phyloP scores from a whole-genome alignment of 1,140 invertebrate species.

The Marisa cornuarietis region DNA sequence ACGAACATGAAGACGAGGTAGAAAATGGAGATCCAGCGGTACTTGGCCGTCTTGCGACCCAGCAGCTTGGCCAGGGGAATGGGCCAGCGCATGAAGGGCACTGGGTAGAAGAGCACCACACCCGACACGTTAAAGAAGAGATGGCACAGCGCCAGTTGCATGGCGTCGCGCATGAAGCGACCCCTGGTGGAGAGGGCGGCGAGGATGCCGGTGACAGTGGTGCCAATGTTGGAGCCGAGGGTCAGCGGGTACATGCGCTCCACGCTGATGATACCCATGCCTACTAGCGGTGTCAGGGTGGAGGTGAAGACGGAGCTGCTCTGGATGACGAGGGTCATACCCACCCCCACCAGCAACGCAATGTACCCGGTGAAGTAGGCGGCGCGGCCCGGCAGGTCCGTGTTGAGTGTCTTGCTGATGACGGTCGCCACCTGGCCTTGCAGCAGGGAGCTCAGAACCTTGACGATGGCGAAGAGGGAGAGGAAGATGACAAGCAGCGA shows the following conservation, averaged over 20 bases:
- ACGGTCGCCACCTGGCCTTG: constrained; percentile 66
- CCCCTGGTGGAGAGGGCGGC: constrained; percentile 68
- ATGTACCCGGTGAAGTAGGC: constrained; percentile 69
- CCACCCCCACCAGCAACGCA: constrained; percentile 69
- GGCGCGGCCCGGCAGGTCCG: constrained; percentile 67
- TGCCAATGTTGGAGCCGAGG: constrained; percentile 74
- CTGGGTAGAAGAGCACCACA: constrained; percentile 73
- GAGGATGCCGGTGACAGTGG: constrained; percentile 72
- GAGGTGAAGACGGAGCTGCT: constrained; percentile 75
- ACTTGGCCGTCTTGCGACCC: constrained; percentile 68
- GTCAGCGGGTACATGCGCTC: constrained; percentile 74
- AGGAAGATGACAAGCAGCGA: constrained; percentile 20
- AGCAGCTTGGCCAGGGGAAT: constrained; percentile 69
- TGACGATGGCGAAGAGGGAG: constrained; percentile 70
- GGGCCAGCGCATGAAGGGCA: constrained; percentile 71
- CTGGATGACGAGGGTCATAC: constrained; percentile 73
- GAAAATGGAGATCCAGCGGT: constrained; percentile 71
- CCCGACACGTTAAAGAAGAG: constrained; percentile 61
- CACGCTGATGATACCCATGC: constrained; percentile 71
- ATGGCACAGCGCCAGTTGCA: constrained; percentile 73
- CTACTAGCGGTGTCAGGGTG: constrained; percentile 73
- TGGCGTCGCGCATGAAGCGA: constrained; percentile 46
- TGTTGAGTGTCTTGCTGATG: constrained; percentile 69
- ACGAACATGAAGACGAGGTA: constrained; percentile 72
- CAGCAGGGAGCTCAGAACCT: constrained; percentile 67